phyloP scores from a whole-genome alignment of 1,140 invertebrate genomes.

The Brachionus manjavacas region DNA sequence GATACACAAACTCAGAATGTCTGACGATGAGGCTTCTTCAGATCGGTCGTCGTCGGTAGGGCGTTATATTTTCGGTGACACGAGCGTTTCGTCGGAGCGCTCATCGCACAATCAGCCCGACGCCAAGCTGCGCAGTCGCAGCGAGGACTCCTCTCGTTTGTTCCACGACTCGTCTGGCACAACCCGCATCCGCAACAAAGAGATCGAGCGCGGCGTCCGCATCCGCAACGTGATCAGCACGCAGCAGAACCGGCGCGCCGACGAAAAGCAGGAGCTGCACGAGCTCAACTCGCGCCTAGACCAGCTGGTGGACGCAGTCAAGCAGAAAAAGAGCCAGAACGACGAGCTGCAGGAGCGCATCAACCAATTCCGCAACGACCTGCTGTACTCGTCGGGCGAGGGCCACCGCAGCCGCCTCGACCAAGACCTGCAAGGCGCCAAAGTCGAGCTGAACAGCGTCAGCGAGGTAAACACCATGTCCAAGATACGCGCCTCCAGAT shows the following conservation, averaged over 20 bases:
- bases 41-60: neutral
- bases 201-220: conserved; percentile 24
- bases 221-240: neutral
- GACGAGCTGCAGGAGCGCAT: conserved; percentile 17
- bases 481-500: conserved; percentile 10
- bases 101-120: neutral
- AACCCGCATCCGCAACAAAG: neutral
- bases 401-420: neutral
- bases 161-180: neutral
- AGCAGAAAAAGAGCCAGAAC: conserved; percentile 19
- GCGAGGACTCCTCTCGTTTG: neutral
- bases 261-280: conserved; percentile 26
- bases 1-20: neutral
- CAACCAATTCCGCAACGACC: conserved; percentile 2
- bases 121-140: neutral
- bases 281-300: conserved; percentile 26
- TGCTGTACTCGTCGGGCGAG: neutral
- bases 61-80: neutral
- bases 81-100: neutral
- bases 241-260: neutral
- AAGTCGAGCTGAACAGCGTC: neutral
- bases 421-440: neutral
- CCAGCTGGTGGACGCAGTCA: conserved; percentile 26
- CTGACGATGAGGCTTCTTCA: conserved; percentile 19
- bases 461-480: conserved; percentile 32